A percentile compares a stretch with the other conserved stretches of the same genome.
These are phyloP conservation scores for Neoseiulus cucumeris DNA, from an alignment of 1,140 invertebrate genomes.

Conservation along the genomic window DNA sequence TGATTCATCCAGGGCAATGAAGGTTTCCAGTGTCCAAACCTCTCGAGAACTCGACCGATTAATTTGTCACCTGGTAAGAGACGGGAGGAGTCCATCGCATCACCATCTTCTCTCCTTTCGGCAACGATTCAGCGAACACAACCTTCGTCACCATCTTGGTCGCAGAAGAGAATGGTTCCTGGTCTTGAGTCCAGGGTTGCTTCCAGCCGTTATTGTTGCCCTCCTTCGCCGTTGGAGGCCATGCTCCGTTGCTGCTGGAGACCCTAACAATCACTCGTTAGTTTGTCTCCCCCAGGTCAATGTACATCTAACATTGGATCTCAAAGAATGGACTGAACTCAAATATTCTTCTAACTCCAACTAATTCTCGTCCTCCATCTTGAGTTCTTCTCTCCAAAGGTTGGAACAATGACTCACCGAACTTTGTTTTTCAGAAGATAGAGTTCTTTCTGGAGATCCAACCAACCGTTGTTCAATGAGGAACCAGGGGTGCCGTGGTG, in stretches of 20 bases:
- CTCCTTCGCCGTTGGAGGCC: background rate
- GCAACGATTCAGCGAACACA: constrained; percentile 4
- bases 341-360: too few relatives aligned
- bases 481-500: background rate
- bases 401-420: background rate
- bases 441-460: background rate
- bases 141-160: background rate
- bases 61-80: background rate
- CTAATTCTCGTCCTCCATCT: too few relatives aligned
- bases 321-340: too few relatives aligned
- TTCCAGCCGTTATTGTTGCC: background rate
- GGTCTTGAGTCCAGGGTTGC: background rate
- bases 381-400: background rate
- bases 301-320: too few relatives aligned
- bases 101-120: background rate
- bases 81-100: background rate
- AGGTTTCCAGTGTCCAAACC: too few relatives aligned
- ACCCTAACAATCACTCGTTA: background rate
- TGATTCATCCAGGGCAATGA: too few relatives aligned
- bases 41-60: background rate
- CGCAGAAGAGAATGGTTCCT: background rate
- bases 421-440: constrained; percentile 1
- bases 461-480: background rate
- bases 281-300: too few relatives aligned
- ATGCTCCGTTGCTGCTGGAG: background rate